These are phyloP conservation scores for Leptopilina boulardi DNA, from an alignment of 1,140 invertebrate species.

Conservation along the genomic window DNA sequence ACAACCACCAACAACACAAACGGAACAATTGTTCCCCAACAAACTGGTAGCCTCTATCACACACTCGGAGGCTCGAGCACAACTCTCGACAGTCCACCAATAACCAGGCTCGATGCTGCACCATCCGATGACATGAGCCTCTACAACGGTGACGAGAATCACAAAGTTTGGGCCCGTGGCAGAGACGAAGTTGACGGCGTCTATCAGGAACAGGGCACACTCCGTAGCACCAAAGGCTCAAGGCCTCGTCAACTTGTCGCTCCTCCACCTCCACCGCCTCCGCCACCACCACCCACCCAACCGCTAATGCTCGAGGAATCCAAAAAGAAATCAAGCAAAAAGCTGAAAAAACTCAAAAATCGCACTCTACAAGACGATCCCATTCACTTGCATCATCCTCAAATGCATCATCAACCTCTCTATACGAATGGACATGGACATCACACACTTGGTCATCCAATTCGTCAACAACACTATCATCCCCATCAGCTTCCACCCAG, in stretches of 20 bases:
- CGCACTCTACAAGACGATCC: constrained; percentile 64
- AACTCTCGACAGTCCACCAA: constrained; percentile 69
- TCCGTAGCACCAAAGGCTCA: constrained; percentile 85
- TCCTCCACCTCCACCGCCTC: constrained; percentile 86
- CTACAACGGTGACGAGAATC: constrained; percentile 94
- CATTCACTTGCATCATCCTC: constrained; percentile 62
- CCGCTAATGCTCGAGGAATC: constrained; percentile 69
- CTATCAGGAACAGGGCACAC: constrained; percentile 84
- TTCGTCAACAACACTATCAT: constrained; percentile 74
- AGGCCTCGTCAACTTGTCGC: constrained; percentile 88
- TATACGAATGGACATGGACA: constrained; percentile 71
- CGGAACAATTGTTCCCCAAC: constrained; percentile 57
- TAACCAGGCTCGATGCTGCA: constrained; percentile 76
- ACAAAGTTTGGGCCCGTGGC: constrained; percentile 93
- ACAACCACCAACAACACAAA: constrained; percentile 63
- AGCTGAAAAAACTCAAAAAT: constrained; percentile 72
- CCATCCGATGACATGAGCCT: constrained; percentile 85
- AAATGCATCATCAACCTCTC: constrained; percentile 63
- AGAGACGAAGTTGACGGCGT: constrained; percentile 83
- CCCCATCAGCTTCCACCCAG: constrained; percentile 72
- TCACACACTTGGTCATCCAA: constrained; percentile 74
- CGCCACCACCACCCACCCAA: constrained; percentile 76
- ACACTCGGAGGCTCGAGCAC: constrained; percentile 72
- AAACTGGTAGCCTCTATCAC: constrained; percentile 68
- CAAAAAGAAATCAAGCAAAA: constrained; percentile 73